Conservation (phyloP, 2,797 vertebrate species). For the Ptychobarbus kaznakovi region DNA sequence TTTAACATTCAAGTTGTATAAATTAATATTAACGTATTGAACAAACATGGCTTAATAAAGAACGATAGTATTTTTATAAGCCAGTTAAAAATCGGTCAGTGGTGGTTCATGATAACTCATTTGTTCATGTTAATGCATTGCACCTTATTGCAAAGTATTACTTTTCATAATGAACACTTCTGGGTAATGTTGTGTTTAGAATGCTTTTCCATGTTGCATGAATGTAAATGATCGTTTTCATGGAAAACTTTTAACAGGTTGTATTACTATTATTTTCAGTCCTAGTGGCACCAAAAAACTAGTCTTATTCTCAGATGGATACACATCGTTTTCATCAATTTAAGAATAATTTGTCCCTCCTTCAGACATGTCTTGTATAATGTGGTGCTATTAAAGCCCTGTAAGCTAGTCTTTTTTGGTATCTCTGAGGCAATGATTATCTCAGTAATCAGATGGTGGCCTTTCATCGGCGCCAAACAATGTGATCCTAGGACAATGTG, state of each 20-base stretch:
- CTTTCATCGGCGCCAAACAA: slow-evolving; percentile 67
- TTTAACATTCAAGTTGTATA: background rate
- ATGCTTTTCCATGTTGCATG: background rate
- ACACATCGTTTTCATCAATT: slow-evolving; percentile 63
- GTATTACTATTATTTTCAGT: background rate
- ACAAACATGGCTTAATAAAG: background rate
- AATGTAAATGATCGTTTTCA: background rate
- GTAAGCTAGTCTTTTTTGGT: slow-evolving; percentile 41
- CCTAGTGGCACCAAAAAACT: slow-evolving; percentile 11
- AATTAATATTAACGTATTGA: background rate
- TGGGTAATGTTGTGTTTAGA: background rate
- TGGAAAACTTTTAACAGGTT: background rate
- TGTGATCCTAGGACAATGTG: slow-evolving; percentile 68
- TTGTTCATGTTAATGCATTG: background rate
- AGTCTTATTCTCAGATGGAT: slow-evolving; percentile 49
- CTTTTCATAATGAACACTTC: background rate
- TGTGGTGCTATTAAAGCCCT: slow-evolving; percentile 44
- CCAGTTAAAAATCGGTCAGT: background rate
- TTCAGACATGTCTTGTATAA: slow-evolving; percentile 26
- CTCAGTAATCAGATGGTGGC: slow-evolving; percentile 62
- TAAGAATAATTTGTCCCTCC: slow-evolving; percentile 57
- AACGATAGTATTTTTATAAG: background rate
- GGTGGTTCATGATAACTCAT: background rate
- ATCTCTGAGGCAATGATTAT: slow-evolving; percentile 49
- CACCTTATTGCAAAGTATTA: background rate